Base-by-base conservation (phyloP, 2,888 invertebrate species). In the Amaurobius ferox region DNA sequence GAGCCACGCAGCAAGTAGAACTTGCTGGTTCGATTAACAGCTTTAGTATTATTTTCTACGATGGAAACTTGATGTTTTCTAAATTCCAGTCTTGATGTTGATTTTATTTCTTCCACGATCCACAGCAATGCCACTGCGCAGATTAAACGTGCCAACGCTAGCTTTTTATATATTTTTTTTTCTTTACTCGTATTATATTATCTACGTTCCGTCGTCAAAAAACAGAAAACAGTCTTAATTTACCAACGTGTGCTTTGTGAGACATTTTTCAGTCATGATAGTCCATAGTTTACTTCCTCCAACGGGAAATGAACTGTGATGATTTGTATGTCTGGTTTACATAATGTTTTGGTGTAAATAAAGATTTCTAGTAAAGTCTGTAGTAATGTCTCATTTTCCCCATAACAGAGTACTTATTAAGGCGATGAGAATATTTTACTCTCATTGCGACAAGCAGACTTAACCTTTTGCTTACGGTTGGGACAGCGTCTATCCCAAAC, bases 151-250 rank as follows among this genome's bases (percentile, higher is more conserved):
- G 85, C 85, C 85, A 86, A 86, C 61, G 73, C 85, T 86, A 79
- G 85, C 85, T 86, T 86, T 71, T 67, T 35, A 6, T 66, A 16
- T 70, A 72, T 78, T 72, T 55, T 83, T 67, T 76, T 77, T 89
- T 91, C 90, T 90, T 48, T 40, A 30, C 62, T 35, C 19, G 44
- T 55, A 30, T 68, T 66, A 13, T 32, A 62, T 61, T n/a, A 70
- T 39, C 23, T 68, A 32, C 32, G 29, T 26, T 48, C 68, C 13
- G 32, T 23, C 29, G 23, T n/a, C 62, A 55, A 55, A 55, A 55
- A 55, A 55, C 7, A 64, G 30, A 77, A 77, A 71, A 76, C 55
- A 83, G 77, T 85, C 83, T 85, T 77, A 62, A 85, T 85, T 85
- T 85, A 77, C 83, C 28, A 71, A 32, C 55, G 83, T 70, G 72